Conservation (phyloP, 53 echinoderm and acorn worm genomes). For the Hippasteria phrygiana region DNA sequence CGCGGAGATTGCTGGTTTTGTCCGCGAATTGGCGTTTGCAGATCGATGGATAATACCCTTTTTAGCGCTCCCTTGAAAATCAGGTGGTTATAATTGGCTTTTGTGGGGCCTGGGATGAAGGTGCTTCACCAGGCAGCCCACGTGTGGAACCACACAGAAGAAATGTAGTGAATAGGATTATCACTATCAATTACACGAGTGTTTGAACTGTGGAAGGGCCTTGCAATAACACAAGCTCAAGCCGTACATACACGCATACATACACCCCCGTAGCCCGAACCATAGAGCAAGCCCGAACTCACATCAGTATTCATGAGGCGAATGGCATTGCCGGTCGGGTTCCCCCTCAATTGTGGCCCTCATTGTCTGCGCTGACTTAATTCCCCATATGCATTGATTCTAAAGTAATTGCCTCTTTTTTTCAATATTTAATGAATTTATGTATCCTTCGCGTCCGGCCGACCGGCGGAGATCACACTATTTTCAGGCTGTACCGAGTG, state of each 20-base stretch:
- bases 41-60: conserved; percentile 43
- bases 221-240: conserved; percentile 23
- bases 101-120: background rate
- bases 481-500: background rate
- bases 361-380: conserved; percentile 48
- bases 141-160: background rate
- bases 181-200: conserved; percentile 59
- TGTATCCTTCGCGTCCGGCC: conserved; percentile 61
- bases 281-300: background rate
- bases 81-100: conserved; percentile 54
- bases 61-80: conserved; percentile 44
- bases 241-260: background rate
- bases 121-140: background rate
- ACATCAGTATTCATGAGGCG: conserved; percentile 58
- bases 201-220: conserved; percentile 19
- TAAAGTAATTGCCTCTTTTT: conserved; percentile 61
- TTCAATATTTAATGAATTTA: conserved; percentile 66
- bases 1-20: conserved; percentile 27
- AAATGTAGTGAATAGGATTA: conserved; percentile 35
- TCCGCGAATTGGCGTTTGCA: conserved; percentile 37
- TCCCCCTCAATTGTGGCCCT: conserved; percentile 1
- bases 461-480: background rate
- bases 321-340: conserved; percentile 17
- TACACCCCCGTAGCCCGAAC: background rate
- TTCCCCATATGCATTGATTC: conserved; percentile 53